Conservation (phyloP, 1,140 invertebrate species). For the Drosophila saltans region DNA sequence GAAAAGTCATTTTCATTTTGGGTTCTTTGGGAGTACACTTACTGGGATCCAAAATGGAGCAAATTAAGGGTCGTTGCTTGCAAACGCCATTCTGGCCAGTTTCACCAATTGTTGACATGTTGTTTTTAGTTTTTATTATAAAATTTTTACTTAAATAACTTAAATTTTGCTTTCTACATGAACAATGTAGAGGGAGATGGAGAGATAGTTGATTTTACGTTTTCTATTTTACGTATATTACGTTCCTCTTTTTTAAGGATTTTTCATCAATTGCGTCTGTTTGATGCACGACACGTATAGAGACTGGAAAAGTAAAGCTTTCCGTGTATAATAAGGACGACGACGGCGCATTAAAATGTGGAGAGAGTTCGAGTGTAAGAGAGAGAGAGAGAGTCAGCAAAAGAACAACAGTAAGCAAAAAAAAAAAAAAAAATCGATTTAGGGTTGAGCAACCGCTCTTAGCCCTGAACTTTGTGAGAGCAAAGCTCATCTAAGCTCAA, state of each 20-base stretch:
- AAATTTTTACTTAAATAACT: constrained; percentile 26
- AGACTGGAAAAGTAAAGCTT: constrained; percentile 71
- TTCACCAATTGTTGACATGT: constrained; percentile 68
- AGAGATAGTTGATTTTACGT: constrained; percentile 50
- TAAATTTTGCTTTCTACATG: constrained; percentile 24
- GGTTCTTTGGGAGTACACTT: constrained; percentile 51
- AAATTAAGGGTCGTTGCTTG: constrained; percentile 79
- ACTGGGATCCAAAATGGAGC: constrained; percentile 82
- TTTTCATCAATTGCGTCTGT: constrained; percentile 53
- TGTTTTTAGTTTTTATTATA: constrained; percentile 31
- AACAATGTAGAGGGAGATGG: constrained; percentile 43
- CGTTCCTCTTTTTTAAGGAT: constrained; percentile 38
- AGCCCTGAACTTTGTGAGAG: constrained; percentile 63
- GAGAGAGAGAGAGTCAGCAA: constrained; percentile 23
- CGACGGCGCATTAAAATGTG: constrained; percentile 42
- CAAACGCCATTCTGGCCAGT: constrained; percentile 76
- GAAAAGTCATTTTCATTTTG: constrained; percentile 27
- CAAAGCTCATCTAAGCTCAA: constrained; percentile 54
- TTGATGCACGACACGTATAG: constrained; percentile 66
- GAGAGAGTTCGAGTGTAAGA: constrained; percentile 13
- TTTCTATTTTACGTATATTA: constrained; percentile 42
- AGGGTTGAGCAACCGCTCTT: constrained; percentile 72
- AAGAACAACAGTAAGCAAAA: background rate
- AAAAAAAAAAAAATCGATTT: constrained; percentile 46
- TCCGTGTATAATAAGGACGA: constrained; percentile 51